Base-by-base conservation (phyloP, 2,888 invertebrate genomes). In the Beris morrisii region DNA sequence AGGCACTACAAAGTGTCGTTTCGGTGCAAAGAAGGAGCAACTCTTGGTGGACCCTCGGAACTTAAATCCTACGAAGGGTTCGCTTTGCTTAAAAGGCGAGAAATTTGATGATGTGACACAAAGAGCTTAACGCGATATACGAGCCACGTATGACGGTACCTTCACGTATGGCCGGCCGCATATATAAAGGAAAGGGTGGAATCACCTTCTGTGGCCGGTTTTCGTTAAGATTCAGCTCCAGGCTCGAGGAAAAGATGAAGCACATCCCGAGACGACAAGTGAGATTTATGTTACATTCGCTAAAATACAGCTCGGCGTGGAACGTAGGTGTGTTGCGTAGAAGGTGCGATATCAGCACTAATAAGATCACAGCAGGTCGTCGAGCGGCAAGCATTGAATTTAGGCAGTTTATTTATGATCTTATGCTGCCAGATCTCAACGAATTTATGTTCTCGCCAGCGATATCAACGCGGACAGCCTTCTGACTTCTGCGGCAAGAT, bases 311-410 rank as follows among this genome's bases (percentile, higher is more conserved):
- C 44, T 50, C 59, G 15, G 13, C 13, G 38, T 12, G 32, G 43
- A 15, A 50, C 15, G 67, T 65, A 55, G 65, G 61, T 61, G 52
- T 61, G 13, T 12, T 30, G 61, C 50, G 15, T 61, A 61, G 59
- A 65, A 68, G 65, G 68, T 64, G 68, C 66, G 66, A 68, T 68
- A 68, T 68, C 68, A 66, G 52, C 68, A 66, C 68, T 68, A 68
- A 68, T 68, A 68, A 68, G 66, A 61, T 68, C 68, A 46, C 68
- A 68, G 68, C 68, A 63, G 68, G 68, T 65, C 43, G 58, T 57
- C 68, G 43, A 45, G 65, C 65, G 68, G 65, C 63, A 65, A 61
- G 57, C 56, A 65, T 65, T 66, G 54, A 46, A 59, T 22, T 52
- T 15, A 38, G 61, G 38, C 38, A 38, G 50, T 65, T 50, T 50